These are phyloP conservation scores for human DNA, from an alignment of 2,113 vertebrate genomes.

Conservation along the genomic window DNA sequence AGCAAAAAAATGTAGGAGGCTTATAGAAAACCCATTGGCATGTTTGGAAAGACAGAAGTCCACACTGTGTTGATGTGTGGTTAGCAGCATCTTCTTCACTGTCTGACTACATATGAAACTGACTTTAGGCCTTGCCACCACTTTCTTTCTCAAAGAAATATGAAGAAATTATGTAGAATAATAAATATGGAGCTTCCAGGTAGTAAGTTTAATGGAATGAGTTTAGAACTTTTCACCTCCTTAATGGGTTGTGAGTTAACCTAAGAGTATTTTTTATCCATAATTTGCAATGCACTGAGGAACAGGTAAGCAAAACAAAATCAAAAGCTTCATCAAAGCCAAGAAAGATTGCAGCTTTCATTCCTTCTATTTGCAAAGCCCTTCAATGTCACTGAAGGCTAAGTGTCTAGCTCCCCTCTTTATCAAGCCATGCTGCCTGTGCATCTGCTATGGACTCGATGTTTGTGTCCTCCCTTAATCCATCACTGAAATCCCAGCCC, in stretches of 20 bases:
- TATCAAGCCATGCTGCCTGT: not conserved
- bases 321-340: not conserved
- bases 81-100: not conserved
- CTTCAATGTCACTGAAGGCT: not conserved
- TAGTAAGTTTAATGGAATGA: not conserved
- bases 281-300: not conserved
- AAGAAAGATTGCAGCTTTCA: not conserved
- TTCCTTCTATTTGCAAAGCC: not conserved
- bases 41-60: not conserved
- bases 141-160: not conserved
- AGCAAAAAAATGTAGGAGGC: not conserved
- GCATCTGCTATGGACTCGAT: not conserved
- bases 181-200: not conserved
- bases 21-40: not conserved
- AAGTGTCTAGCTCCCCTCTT: not conserved
- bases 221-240: not conserved
- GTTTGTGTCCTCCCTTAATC: not conserved
- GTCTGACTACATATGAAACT: not conserved
- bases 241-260: not conserved
- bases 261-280: not conserved
- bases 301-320: constrained; percentile 7
- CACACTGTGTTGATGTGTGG: not conserved
- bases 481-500: not conserved
- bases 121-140: not conserved
- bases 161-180: not conserved